Base-by-base conservation (phyloP, 2,113 vertebrate genomes). In the Macroglossus sobrinus region DNA sequence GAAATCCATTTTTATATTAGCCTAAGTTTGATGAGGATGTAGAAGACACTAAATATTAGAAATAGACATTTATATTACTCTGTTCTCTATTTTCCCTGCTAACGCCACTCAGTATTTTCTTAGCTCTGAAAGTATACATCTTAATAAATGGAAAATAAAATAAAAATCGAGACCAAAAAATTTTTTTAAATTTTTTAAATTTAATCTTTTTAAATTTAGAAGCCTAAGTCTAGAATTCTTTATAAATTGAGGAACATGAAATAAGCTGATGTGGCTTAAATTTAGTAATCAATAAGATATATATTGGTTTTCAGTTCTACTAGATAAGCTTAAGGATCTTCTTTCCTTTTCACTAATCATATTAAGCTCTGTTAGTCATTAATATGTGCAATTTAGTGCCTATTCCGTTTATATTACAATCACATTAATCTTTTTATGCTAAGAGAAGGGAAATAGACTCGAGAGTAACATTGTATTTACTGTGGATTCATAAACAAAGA, bases 141-240 rank as follows among this genome's bases (percentile, higher is more conserved):
- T 89, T 93, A 81, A 35, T 78, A 82, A 90, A 85, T 64, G 61
- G 21, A 89, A 88, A 95, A 63, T 93, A 76, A 92, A 75, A 61
- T 78, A 64, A 68, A 92, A 80, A 59, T 89, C 81, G n/a, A 89
- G 22, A 80, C 40, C 68, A 3, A 19, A 95, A 15, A n/a, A 64
- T 11, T 4, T 35, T 71, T n/a, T 45, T 95, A 59, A 61, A 53
- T 94, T 88, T 95, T n/a, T n/a, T n/a, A n/a, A n/a, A n/a, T n/a
- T 64, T 66, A 89, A 64, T 11, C 6, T 35, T 71, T 71, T 45
- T 95, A 59, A 61, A 53, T 94, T 88, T 95, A 35, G 47, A 87
- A 89, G 43, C 24, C 22, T 6, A 26, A 64, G 22, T 76, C 16
- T 33, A 94, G 5, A 91, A 64, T 94, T 47, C 33, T 64, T 50